Percentiles rank a stretch among this genome's conserved stretches.
Conservation (phyloP, 2,888 invertebrate species). For the Metellina segmentata region DNA sequence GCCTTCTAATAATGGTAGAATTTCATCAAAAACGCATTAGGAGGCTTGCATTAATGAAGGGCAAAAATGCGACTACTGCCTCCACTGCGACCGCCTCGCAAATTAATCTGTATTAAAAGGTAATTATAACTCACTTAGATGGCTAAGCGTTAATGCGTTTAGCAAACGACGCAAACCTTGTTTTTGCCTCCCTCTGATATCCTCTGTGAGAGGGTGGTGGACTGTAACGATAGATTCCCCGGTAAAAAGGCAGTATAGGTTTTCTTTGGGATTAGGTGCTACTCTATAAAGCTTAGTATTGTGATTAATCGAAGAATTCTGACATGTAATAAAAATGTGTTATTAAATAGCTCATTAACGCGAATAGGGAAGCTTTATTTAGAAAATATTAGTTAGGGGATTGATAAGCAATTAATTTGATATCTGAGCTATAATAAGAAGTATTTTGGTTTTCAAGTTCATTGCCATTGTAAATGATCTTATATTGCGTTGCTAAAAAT, state of each 20-base stretch:
- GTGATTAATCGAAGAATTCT: neutral
- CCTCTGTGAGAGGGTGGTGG: neutral
- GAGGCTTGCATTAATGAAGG: constrained; percentile 50
- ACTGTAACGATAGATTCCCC: neutral
- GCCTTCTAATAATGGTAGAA: constrained; percentile 54
- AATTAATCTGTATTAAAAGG: constrained; percentile 73
- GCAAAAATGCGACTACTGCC: constrained; percentile 40
- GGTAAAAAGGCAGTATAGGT: neutral
- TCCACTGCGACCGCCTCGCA: constrained; percentile 42
- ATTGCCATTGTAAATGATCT: neutral
- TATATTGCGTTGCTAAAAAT: no score
- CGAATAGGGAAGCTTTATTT: neutral
- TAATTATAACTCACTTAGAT: constrained; percentile 66
- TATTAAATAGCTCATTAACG: neutral
- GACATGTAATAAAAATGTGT: neutral
- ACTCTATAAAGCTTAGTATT: neutral
- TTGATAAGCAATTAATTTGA: neutral
- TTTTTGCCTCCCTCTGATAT: constrained; percentile 23
- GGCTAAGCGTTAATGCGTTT: constrained; percentile 42
- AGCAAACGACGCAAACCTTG: constrained; percentile 17
- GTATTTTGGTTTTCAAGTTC: neutral
- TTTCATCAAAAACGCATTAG: constrained; percentile 72
- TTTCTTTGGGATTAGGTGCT: neutral
- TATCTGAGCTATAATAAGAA: neutral
- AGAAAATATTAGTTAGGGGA: neutral